A percentile compares a stretch with the other conserved stretches of the same genome.
Evolutionary conservation across 2,888 invertebrate genomes (phyloP).

Genomic region (Ethmia dodecea): DNA sequence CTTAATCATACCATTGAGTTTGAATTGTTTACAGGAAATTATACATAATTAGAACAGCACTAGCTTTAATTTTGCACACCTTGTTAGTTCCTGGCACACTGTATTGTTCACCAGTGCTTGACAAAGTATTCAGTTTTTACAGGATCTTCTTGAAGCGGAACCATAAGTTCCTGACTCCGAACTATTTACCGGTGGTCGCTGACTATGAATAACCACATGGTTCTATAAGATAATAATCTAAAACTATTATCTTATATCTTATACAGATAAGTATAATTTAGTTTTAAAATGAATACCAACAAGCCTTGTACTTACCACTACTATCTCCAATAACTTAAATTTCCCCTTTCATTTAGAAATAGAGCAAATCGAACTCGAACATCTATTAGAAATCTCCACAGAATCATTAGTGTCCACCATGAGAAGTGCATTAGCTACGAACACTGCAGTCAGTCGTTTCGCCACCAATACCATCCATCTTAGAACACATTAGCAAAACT

Average conservation of each 20-base stretch:
- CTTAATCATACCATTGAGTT: too few species aligned
- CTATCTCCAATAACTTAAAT: too few species aligned
- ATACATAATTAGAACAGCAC: conserved; percentile 14
- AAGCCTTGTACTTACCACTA: too few species aligned
- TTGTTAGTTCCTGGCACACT: conserved; percentile 13
- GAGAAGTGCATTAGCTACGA: not conserved
- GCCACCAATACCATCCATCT: conserved; percentile 7
- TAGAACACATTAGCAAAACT: conserved; percentile 15
- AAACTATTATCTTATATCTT: too few species aligned
- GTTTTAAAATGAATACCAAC: too few species aligned
- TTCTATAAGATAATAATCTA: too few species aligned
- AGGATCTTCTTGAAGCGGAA: conserved; percentile 8
- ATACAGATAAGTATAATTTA: too few species aligned
- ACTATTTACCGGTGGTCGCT: too few species aligned
- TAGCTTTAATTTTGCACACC: conserved; percentile 10
- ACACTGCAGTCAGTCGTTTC: not conserved
- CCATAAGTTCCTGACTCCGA: not conserved
- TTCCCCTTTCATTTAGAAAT: too few species aligned
- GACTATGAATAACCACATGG: too few species aligned
- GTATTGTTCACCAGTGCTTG: conserved; percentile 11
- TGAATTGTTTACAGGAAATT: too few species aligned
- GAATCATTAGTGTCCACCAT: not conserved
- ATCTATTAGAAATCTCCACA: not conserved
- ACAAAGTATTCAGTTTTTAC: conserved; percentile 12
- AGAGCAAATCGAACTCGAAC: too few species aligned